Evolutionary conservation across 2,113 vertebrate genomes (phyloP), one percentile per base, ranked within the genome.

Genomic region (Oreochromis spilurus): DNA sequence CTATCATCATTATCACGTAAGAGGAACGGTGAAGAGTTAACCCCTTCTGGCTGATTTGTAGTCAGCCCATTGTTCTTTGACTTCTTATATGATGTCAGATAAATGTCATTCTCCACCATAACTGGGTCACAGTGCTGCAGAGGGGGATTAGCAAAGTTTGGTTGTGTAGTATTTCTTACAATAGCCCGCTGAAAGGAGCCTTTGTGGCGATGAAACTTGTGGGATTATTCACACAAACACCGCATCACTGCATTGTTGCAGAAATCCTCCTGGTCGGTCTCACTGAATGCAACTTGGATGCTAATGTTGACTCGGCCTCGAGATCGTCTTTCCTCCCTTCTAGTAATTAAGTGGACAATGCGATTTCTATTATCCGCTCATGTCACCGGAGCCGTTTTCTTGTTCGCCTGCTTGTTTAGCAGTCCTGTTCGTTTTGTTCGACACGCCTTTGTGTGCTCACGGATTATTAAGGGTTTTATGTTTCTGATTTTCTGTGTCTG

Each of bases 371-470:
- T 40, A 58, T 77, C 65, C 55, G 24, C 50, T 89, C 11, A 88
- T 91, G 88, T 93, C 89, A 93, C 83, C 21, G 40, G 62, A 91
- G 86, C 75, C 26, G 3, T 91, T 57, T 88, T 48, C 86, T 79
- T 85, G 85, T 89, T 90, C 13, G 53, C 13, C 79, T 9, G 43
- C 85, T 88, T 85, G 83, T 91, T 81, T 29, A 70, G 78, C 90
- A 85, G 89, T 58, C 40, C 81, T 29, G 89, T 19, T 70, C 87
- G 78, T 91, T 85, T 88, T 85, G 82, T 90, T 79, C 79, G 89
- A 84, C 90, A 75, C 55, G 77, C 90, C 89, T 94, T 92, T 92
- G 86, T 94, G 88, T 94, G 87, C 90, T 29, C 83, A 85, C 72
- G 52, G 88, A 90, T 84, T 88, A 83, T 87, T 89, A 81, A 87